Evolutionary conservation across 1,140 invertebrate species (phyloP), one percentile per base, ranked within the genome.

Genomic region (Hestina assimilis): DNA sequence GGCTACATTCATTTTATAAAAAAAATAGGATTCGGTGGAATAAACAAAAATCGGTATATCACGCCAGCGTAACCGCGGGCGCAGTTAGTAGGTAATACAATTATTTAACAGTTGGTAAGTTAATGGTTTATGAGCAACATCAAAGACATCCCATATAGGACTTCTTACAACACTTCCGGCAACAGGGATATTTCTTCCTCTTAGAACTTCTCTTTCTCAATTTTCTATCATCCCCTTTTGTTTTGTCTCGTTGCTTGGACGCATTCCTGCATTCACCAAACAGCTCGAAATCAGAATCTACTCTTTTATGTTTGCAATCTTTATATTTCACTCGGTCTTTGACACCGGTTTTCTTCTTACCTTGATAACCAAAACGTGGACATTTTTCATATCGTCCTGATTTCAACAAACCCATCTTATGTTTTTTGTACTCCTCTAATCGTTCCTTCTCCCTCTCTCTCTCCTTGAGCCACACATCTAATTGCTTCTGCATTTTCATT

Each of bases 121-220:
- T n/a, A n/a, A n/a, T n/a, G n/a, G n/a, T n/a, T n/a, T n/a, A n/a
- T n/a, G n/a, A n/a, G n/a, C n/a, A n/a, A n/a, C 4, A 31, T 60
- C 52, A 77, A n/a, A 83, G 58, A 41, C 80, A 83, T 0, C 80
- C 80, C 47, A 83, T 57, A 20, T 79, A 80, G 0, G 80, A 83
- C 28, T 69, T 72, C 31, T 83, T 83, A 31, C 80, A 83, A 41
- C 80, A 83, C 42, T 83, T 83, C 19, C 80, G 70, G 33, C 80
- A 83, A 28, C 79, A 84, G 0, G 79, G 79, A 42, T 69, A 75
- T n/a, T 60, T 66, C 14, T 33, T 29, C 8, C 33, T 20, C 6
- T 45, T 53, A 11, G 20, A 31, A 1, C 8, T 55, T 23, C 17
- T 42, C 31, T 11, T 29, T 1, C 12, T 20, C 1, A 1, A n/a